Evolutionary conservation across 2,113 vertebrate species (phyloP).

Genomic region (Lontra canadensis): DNA sequence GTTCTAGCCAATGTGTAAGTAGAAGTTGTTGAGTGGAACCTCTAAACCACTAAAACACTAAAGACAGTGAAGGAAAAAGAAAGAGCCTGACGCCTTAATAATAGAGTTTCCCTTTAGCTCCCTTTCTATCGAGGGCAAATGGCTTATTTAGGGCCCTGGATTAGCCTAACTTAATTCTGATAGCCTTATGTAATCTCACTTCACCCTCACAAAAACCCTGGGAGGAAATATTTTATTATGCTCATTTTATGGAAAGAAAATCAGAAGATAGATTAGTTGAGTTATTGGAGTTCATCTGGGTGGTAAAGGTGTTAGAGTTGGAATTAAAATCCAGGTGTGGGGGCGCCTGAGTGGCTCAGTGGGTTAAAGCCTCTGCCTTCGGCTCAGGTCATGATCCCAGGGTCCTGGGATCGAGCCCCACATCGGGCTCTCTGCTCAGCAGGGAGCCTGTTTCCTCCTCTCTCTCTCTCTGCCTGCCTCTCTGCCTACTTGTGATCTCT

Average conservation of each 20-base stretch:
- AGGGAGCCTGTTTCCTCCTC: too few relatives aligned
- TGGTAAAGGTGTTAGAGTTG: neutral
- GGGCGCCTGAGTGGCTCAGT: too few relatives aligned
- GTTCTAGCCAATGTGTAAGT: neutral
- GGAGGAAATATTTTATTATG: neutral
- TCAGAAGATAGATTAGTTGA: neutral
- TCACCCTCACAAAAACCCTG: neutral
- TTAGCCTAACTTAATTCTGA: slow-evolving; percentile 3
- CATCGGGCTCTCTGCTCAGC: too few relatives aligned
- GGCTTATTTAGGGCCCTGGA: neutral
- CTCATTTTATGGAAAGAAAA: neutral
- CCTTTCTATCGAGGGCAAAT: neutral
- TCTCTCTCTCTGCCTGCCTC: too few relatives aligned
- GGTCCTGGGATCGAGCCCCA: too few relatives aligned
- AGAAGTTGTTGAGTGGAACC: neutral
- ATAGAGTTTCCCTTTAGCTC: neutral
- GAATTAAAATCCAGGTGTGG: neutral
- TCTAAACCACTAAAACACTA: too few relatives aligned
- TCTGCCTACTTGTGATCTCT: too few relatives aligned
- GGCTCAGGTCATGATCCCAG: too few relatives aligned
- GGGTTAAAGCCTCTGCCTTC: too few relatives aligned
- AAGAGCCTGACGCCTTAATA: neutral
- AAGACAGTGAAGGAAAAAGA: neutral
- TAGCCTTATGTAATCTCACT: neutral
- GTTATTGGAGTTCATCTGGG: neutral